Evolutionary conservation across 2,888 invertebrate genomes (phyloP), one percentile per base, ranked within the genome.

Genomic region (Herminia tarsipennalis): DNA sequence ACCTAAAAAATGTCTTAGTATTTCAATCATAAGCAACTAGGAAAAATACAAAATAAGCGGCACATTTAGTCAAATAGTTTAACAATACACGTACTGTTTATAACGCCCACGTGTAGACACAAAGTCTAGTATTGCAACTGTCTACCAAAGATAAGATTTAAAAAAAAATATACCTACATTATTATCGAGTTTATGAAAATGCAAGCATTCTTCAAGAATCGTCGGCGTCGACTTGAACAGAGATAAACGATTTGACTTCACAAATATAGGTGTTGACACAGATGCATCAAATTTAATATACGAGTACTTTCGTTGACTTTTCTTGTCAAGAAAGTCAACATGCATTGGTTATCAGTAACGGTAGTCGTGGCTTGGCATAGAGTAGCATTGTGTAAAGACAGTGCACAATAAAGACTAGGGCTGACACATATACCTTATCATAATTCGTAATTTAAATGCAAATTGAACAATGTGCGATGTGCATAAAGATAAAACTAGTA

Each of bases 321-420:
- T 49, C 40, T 54, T 62, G 57, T 42, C 29, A 40, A 9, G 30
- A 41, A 52, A 60, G 32, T 47, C 49, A 58, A 70, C 65, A 72
- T 53, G 56, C 62, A 65, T 50, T 63, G 47, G 56, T 65, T 74
- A 76, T 76, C 73, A 46, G 30, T 44, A 51, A 67, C 65, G 60
- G 65, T 48, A 52, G 49, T 56, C 49, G 49, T 57, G 30, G 25
- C 54, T 60, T 48, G 34, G 30, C 43, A 69, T 46, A 66, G 43
- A 38, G 66, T 42, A 13, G 29, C 62, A 24, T 61, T 65, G 57
- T 65, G 28, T 39, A 5, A 17, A 14, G 28, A 24, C 36, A 13
- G 20, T 24, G 30, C 43, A 32, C 40, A 41, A 50, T 28, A 13
- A 30, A 25, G 30, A 32, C 28, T 37, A 51, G 45, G 58, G 42